These are phyloP conservation scores for Drosophila virilis DNA, from an alignment of 1,140 invertebrate species.

Conservation along the genomic window DNA sequence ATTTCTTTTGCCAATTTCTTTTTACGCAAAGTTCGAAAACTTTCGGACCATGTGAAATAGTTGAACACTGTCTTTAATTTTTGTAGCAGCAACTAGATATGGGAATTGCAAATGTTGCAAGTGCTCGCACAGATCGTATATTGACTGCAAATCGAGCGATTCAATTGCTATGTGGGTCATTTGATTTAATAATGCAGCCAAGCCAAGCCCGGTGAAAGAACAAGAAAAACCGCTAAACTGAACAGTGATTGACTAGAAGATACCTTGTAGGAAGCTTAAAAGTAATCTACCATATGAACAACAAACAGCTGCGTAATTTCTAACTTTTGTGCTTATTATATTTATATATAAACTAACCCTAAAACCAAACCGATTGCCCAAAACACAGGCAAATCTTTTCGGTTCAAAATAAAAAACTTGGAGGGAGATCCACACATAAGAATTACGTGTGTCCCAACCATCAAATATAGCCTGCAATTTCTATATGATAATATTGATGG, in stretches of 20 bases:
- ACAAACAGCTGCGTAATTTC: not conserved
- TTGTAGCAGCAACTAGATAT: conserved; percentile 9
- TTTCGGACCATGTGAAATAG: conserved; percentile 39
- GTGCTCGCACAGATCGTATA: conserved; percentile 13
- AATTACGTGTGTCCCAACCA: too few species aligned
- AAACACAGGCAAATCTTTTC: too few species aligned
- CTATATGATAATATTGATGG: too few species aligned
- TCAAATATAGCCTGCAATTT: too few species aligned
- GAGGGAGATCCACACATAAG: too few species aligned
- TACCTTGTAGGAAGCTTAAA: not conserved
- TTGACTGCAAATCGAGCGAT: conserved; percentile 68
- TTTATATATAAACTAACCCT: too few species aligned
- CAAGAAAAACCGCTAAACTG: not conserved
- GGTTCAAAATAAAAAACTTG: too few species aligned
- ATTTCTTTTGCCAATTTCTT: conserved; percentile 49
- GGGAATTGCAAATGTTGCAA: conserved; percentile 55
- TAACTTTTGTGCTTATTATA: not conserved
- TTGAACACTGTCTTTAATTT: conserved; percentile 36
- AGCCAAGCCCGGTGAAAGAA: conserved; percentile 17
- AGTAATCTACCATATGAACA: not conserved
- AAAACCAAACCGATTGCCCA: too few species aligned
- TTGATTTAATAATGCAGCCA: conserved; percentile 72
- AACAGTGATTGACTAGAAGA: not conserved
- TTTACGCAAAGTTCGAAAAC: conserved; percentile 26
- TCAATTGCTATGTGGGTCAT: conserved; percentile 76